Evolutionary conservation across 2,113 vertebrate genomes (phyloP).

Genomic region (Epinephelus fuscoguttatus): DNA sequence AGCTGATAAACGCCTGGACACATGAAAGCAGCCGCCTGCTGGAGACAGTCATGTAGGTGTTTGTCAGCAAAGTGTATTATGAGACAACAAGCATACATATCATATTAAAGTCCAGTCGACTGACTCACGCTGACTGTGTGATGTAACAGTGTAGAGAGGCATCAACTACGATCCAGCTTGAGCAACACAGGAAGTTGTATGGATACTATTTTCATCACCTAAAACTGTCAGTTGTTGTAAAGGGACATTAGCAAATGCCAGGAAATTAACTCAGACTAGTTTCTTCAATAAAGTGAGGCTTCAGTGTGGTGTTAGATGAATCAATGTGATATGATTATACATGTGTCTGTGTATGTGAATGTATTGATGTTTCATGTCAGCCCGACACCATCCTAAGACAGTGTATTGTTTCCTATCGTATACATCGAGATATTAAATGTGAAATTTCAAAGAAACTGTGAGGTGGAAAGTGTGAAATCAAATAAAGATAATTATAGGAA

Average conservation of each 20-base stretch:
- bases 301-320: too few relatives aligned
- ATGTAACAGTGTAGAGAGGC: not conserved
- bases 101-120: not conserved
- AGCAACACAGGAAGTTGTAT: not conserved
- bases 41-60: not conserved
- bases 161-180: not conserved
- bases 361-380: too few relatives aligned
- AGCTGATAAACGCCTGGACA: not conserved
- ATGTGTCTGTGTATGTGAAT: too few relatives aligned
- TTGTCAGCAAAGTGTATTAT: not conserved
- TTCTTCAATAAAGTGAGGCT: not conserved
- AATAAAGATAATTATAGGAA: too few relatives aligned
- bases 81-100: not conserved
- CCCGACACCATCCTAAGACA: too few relatives aligned
- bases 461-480: too few relatives aligned
- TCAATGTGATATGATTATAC: too few relatives aligned
- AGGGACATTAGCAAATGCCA: not conserved
- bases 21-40: not conserved
- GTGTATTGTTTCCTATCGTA: too few relatives aligned
- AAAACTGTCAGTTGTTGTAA: too few relatives aligned
- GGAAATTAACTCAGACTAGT: not conserved
- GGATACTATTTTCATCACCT: not conserved
- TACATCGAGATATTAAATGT: too few relatives aligned
- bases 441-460: too few relatives aligned
- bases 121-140: slow-evolving; percentile 10